Evolutionary conservation across 2,113 vertebrate genomes (phyloP), one percentile per base, ranked within the genome.

Genomic region (Chauna torquata): DNA sequence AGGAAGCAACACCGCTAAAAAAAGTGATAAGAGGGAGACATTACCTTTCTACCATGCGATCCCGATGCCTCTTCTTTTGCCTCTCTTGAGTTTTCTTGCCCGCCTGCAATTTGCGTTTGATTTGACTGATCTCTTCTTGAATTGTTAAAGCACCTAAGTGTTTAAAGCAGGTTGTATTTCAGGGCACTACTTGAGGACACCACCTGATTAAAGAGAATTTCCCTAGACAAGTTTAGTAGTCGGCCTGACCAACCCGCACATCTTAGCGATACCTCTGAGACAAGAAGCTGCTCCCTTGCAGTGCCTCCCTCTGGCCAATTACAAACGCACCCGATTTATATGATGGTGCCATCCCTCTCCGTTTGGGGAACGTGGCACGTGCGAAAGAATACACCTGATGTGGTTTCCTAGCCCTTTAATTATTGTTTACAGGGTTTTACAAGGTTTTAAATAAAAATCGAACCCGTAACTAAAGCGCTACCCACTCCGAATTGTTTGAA

Each of bases 1-100:
- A 59, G 47, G 12, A 28, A 30, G 45, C 12, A 4, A 17, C 30
- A 6, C 15, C 16, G 8, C 74, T 27, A 28, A 23, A 3, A 2
- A 5, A 75, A 16, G 36, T 8, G 15, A 68, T 27, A 38, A 75
- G 19, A 11, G 8, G 17, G 44, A 16, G 62, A 8, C 5, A 85
- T 97, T 96, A 99, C 99, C 99, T 99, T 96, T 99, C 99, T 50
- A 99, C 98, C 98, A 99, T 99, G 47, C 98, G 97, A 47, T 99
- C 99, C 79, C 99, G 97, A 42, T 98, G 98, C 36, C 97, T 98
- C 91, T 98, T 99, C 97, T 98, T 99, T 76, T 98, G 98, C 87
- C 98, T 99, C 6, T 98, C 98, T 34, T 97, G 98, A 25, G 89
- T 96, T 65, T 97, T 98, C 95, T 96, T 98, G 49, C 95, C 97